These are phyloP conservation scores for Rhineura floridana DNA, from an alignment of 2,113 vertebrate genomes.

Conservation along the genomic window DNA sequence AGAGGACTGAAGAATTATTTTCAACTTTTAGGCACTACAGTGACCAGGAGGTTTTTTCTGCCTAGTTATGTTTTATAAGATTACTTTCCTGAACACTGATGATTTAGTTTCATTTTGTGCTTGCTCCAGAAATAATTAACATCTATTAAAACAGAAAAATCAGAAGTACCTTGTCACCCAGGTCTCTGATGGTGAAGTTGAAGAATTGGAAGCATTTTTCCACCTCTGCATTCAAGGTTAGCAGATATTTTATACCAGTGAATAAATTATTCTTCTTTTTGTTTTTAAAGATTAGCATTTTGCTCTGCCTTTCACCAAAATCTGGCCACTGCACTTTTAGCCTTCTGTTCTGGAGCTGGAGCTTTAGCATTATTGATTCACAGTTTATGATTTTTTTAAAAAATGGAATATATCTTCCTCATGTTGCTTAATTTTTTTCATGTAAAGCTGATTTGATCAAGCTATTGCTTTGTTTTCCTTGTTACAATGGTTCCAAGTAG, in stretches of 20 bases:
- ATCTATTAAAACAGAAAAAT: neutral
- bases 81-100: neutral
- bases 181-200: neutral
- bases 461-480: neutral
- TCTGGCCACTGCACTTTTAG: neutral
- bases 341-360: neutral
- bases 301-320: neutral
- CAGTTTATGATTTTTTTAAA: neutral
- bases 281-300: neutral
- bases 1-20: neutral
- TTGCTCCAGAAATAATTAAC: neutral
- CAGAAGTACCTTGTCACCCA: neutral
- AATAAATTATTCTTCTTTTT: neutral
- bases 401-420: neutral
- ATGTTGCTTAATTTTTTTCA: neutral
- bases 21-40: neutral
- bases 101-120: neutral
- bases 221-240: neutral
- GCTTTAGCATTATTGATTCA: neutral
- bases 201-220: neutral
- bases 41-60: neutral
- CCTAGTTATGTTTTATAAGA: neutral
- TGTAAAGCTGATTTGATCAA: conserved; percentile 20
- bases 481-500: conserved; percentile 4
- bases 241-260: neutral